phyloP scores from a whole-genome alignment of 2,113 vertebrate genomes.

The Tinamus guttatus region DNA sequence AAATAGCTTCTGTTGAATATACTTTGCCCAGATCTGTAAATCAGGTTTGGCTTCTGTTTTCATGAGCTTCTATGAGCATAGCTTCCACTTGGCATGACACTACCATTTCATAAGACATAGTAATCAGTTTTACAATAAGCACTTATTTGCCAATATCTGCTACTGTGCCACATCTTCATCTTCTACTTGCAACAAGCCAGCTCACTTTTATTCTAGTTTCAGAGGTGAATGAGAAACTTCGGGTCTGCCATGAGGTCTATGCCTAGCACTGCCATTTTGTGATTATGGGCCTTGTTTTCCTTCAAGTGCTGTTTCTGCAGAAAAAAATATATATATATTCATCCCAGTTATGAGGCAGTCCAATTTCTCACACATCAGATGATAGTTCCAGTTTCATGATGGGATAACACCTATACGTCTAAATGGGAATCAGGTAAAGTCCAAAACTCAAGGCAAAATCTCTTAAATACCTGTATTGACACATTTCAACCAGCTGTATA shows the following conservation, averaged over 20 bases:
- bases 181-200: background rate
- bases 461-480: constrained; percentile 56
- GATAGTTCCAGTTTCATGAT: background rate
- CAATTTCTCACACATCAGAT: background rate
- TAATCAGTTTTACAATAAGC: background rate
- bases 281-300: background rate
- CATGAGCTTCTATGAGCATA: background rate
- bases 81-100: background rate
- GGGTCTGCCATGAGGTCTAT: background rate
- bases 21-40: background rate
- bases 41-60: constrained; percentile 7
- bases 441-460: constrained; percentile 30
- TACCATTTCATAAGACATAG: background rate
- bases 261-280: background rate
- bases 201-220: background rate
- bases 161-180: background rate
- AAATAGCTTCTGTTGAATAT: background rate
- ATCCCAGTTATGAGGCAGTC: background rate
- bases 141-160: background rate
- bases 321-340: background rate
- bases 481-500: constrained; percentile 58
- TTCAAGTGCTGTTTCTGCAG: background rate
- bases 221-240: background rate
- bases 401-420: background rate
- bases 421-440: background rate